phyloP scores from a whole-genome alignment of 2,113 vertebrate genomes.

The Callipepla squamata region DNA sequence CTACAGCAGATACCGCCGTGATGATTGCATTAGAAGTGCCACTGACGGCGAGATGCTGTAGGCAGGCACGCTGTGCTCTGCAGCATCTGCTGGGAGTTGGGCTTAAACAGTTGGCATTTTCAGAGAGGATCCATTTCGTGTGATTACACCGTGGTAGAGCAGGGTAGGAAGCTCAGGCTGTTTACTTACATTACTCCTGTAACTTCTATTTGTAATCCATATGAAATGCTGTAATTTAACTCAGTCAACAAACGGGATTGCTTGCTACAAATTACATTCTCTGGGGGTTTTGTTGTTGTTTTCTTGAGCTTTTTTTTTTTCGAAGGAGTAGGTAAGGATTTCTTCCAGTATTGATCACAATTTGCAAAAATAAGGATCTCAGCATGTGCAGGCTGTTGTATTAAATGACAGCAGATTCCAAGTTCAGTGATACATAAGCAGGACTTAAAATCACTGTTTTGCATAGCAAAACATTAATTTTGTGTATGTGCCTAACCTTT shows the following conservation, averaged over 20 bases:
- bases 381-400: background rate
- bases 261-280: background rate
- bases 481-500: background rate
- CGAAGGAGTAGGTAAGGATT: background rate
- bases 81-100: background rate
- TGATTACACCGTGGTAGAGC: background rate
- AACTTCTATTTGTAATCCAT: background rate
- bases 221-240: constrained; percentile 30
- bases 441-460: background rate
- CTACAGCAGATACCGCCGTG: fast-evolving
- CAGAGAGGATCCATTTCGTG: background rate
- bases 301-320: background rate
- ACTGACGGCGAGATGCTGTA: fast-evolving
- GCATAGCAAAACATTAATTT: background rate
- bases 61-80: background rate
- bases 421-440: background rate
- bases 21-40: background rate
- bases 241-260: background rate
- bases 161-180: background rate
- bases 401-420: background rate
- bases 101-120: background rate
- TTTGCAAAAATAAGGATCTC: background rate
- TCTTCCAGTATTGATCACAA: background rate
- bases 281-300: background rate
- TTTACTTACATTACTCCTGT: background rate